phyloP scores from a whole-genome alignment of 2,888 invertebrate species.

The Ormyrus pomaceus region DNA sequence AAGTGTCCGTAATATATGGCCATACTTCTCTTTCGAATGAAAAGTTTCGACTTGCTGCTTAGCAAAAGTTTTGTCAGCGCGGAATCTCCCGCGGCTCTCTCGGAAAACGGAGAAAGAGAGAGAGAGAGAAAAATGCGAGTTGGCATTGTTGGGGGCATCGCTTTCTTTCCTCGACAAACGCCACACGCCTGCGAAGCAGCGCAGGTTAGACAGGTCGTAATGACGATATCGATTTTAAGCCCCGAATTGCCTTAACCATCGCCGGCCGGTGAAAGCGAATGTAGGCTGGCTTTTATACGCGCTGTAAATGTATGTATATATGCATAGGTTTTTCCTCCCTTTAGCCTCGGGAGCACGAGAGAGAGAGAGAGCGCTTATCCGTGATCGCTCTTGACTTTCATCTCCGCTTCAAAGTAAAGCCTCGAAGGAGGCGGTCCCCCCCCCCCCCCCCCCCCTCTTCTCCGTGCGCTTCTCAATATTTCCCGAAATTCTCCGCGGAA shows the following conservation, averaged over 20 bases:
- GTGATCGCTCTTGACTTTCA: slow-evolving; percentile 50
- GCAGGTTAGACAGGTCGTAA: not conserved
- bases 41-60: not conserved
- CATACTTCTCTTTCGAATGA: not conserved
- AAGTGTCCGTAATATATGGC: not conserved
- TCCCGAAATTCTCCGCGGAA: slow-evolving; percentile 6
- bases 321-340: slow-evolving; percentile 27
- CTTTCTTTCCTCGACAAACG: no score
- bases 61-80: slow-evolving; percentile 9
- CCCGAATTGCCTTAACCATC: slow-evolving; percentile 17
- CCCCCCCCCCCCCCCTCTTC: no score
- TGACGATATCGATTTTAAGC: slow-evolving; percentile 17
- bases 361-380: slow-evolving; percentile 40
- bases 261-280: not conserved
- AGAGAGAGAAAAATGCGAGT: slow-evolving; percentile 15
- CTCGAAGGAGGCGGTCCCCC: not conserved
- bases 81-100: not conserved
- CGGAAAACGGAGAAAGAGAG: not conserved
- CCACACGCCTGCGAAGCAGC: no score
- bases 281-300: slow-evolving; percentile 30
- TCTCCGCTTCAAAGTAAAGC: slow-evolving; percentile 34
- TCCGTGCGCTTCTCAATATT: slow-evolving; percentile 2
- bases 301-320: slow-evolving; percentile 19
- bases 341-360: not conserved
- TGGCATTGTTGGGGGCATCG: not conserved